phyloP scores from a whole-genome alignment of 1,140 invertebrate genomes.

The Listronotus bonariensis region DNA sequence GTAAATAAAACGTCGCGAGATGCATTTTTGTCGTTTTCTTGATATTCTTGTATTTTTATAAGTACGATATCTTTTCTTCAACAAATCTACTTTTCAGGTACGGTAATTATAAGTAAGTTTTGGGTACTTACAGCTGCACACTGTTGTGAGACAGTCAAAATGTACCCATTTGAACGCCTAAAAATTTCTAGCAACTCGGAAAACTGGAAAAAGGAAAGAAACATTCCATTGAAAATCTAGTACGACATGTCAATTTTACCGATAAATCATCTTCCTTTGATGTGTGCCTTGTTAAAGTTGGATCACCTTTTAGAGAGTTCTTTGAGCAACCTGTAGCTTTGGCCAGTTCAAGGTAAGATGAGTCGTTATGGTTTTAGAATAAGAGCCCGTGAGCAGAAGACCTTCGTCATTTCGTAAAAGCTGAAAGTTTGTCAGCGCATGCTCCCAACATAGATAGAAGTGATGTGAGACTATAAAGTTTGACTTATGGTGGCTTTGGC shows the following conservation, averaged over 20 bases:
- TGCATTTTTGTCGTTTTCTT: background rate
- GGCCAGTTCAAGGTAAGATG: slow-evolving; percentile 22
- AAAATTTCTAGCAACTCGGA: slow-evolving; percentile 35
- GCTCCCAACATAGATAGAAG: too few relatives aligned
- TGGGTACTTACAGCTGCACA: slow-evolving; percentile 36
- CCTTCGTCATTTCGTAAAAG: too few relatives aligned
- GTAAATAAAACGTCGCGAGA: background rate
- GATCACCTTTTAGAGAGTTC: slow-evolving; percentile 27
- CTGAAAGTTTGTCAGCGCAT: too few relatives aligned
- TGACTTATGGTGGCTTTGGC: too few relatives aligned
- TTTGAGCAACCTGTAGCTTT: slow-evolving; percentile 15
- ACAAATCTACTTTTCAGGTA: slow-evolving; percentile 13
- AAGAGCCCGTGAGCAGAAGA: too few relatives aligned
- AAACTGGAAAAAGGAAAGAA: slow-evolving; percentile 28
- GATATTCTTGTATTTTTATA: background rate
- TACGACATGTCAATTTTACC: slow-evolving; percentile 26
- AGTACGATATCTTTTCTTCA: background rate
- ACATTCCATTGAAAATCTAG: slow-evolving; percentile 27
- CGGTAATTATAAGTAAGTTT: slow-evolving; percentile 34
- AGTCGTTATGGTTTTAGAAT: too few relatives aligned
- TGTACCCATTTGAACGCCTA: slow-evolving; percentile 17
- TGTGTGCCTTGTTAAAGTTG: slow-evolving; percentile 29
- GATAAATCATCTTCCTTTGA: slow-evolving; percentile 17
- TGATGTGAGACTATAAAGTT: too few relatives aligned
- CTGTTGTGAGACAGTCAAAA: slow-evolving; percentile 25